Conservation (phyloP, 1,140 invertebrate species). For the Drosophila tsacasi region DNA sequence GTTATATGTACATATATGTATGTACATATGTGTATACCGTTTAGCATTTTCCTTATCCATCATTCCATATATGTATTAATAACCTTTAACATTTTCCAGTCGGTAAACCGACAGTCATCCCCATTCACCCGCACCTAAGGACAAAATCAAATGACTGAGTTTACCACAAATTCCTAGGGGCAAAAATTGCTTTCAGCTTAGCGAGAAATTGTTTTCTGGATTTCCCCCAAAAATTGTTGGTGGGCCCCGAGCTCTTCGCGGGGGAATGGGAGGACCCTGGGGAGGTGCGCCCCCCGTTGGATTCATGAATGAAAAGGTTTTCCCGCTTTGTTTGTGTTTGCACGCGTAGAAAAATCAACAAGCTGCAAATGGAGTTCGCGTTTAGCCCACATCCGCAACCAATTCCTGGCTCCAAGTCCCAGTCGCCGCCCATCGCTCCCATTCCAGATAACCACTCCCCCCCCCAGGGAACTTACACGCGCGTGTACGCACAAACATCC, state of each 20-base stretch:
- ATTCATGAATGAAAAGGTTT: slow-evolving; percentile 69
- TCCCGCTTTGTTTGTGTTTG: slow-evolving; percentile 65
- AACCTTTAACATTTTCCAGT: slow-evolving; percentile 28
- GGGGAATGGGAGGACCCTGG: not conserved
- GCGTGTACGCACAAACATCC: slow-evolving; percentile 55
- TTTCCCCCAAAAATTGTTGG: slow-evolving; percentile 26
- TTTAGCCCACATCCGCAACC: slow-evolving; percentile 22
- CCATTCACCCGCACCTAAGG: not conserved
- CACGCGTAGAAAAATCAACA: slow-evolving; percentile 81
- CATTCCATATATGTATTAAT: not conserved
- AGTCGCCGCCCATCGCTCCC: not conserved
- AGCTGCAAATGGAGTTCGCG: slow-evolving; percentile 63
- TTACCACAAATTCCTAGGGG: slow-evolving; percentile 31
- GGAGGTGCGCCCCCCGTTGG: not conserved
- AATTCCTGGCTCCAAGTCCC: slow-evolving; percentile 3
- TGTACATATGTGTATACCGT: not conserved
- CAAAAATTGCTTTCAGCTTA: slow-evolving; percentile 49
- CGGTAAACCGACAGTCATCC: slow-evolving; percentile 1
- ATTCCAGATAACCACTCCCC: not conserved
- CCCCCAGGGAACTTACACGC: slow-evolving; percentile 43
- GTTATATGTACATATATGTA: not conserved
- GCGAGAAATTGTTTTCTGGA: slow-evolving; percentile 46
- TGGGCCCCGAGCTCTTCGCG: not conserved
- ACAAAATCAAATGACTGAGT: slow-evolving; percentile 18
- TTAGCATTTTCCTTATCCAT: not conserved